Evolutionary conservation across 2,113 vertebrate species (phyloP).

Genomic region (Acrocephalus kingi): DNA sequence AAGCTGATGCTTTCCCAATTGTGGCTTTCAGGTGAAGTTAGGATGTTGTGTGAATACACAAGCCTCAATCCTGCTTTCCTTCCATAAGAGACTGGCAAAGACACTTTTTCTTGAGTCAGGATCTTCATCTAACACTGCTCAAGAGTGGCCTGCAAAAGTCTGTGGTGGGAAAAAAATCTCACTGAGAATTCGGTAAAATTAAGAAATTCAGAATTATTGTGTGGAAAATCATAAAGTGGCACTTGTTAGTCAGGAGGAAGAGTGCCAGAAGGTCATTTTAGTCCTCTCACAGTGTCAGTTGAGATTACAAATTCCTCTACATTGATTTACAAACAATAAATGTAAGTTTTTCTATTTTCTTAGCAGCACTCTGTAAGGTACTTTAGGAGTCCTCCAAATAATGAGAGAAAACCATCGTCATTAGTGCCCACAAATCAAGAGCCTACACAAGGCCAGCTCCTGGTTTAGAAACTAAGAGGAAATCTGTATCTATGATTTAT

Average conservation of each 20-base stretch:
- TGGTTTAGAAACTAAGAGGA: background rate
- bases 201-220: background rate
- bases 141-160: background rate
- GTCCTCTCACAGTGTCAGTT: background rate
- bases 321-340: background rate
- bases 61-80: background rate
- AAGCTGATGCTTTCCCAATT: background rate
- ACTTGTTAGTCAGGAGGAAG: background rate
- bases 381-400: background rate
- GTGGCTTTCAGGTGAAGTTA: background rate
- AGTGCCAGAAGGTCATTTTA: background rate
- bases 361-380: background rate
- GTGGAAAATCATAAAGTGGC: background rate
- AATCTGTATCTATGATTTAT: background rate
- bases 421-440: background rate
- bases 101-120: background rate
- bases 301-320: background rate
- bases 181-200: background rate
- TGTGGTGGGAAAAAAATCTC: background rate
- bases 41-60: background rate
- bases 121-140: background rate
- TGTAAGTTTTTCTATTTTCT: background rate
- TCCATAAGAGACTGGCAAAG: background rate
- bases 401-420: background rate
- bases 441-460: background rate